Base-by-base conservation (phyloP, 2,113 vertebrate genomes). In the Gnathonemus longibarbis region DNA sequence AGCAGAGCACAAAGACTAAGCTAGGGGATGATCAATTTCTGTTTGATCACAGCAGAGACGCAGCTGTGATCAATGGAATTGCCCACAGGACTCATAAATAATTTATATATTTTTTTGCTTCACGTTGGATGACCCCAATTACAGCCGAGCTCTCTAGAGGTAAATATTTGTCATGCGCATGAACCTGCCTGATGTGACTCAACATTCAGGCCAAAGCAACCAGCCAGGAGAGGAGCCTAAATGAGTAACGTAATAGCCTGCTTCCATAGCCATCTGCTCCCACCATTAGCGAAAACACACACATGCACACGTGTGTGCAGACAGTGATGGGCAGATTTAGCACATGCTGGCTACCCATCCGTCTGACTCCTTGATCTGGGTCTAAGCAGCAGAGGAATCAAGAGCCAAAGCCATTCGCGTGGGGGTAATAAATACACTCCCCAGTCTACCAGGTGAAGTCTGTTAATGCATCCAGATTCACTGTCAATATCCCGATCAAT, bases 61-160 rank as follows among this genome's bases (percentile, higher is more conserved):
- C 96, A 97, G 96, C 95, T 96, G 96, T 96, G 96, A 96, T 95
- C 95, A 96, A 96, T 94, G 95, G 94, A 93, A 92, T 93, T 83
- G 93, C 94, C 94, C 94, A 93, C 93, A 24, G 95, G 94, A 95
- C 94, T 94, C 95, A 95, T 97, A 95, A 95, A 96, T 97, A 96
- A 96, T 95, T 95, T 96, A 97, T 95, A 94, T 91, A 70, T 31
- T 11, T 70, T 94, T 93, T 24, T 87, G 94, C 94, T 93, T 92
- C 46, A 93, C 96, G 96, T 96, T 94, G 94, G 96, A 97, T 97
- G 96, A 96, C 95, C 95, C 95, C 96, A 96, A 97, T 98, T 97
- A 97, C 96, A 96, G 94, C 93, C 92, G 94, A 62, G 70, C 93
- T 95, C 96, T 96, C 96, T 21, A 21, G 95, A 96, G 94, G 94